Evolutionary conservation across 2,113 vertebrate genomes (phyloP), one percentile per base, ranked within the genome.

Genomic region (Nasalis larvatus): DNA sequence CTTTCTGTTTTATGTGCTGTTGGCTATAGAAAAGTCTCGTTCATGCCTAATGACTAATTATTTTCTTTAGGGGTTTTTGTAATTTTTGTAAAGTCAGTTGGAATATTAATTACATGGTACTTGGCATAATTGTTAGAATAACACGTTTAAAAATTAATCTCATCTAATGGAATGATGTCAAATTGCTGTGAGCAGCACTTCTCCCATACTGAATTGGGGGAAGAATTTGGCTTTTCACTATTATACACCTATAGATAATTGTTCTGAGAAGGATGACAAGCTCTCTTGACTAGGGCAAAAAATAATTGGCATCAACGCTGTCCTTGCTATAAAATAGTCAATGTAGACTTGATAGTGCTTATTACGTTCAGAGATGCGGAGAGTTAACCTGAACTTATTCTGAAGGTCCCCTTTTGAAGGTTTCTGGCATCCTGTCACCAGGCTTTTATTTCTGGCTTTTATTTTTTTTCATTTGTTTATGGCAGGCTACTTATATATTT

Each of bases 41-140:
- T 95, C 54, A 20, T 45, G 93, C 94, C 68, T 81, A 83, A 83
- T 94, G 91, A 94, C 92, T 95, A 58, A 82, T 93, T 80, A 10
- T 93, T 97, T 97, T 97, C 16, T 78, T 87, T 14, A 58, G 81
- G 94, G 95, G 80, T 58, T 73, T 94, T 97, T 87, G 94, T 40
- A 90, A 85, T 68, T 98, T 98, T 89, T 81, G 95, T 97, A 30
- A 96, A 97, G 94, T 97, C 94, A 86, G 90, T 97, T 71, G 78
- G 94, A 96, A 80, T 96, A 93, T 97, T 98, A 97, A 98, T 97
- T 93, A 97, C 86, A 58, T 89, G 93, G 91, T 89, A 80, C 96
- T 95, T 98, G 96, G 86, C 94, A 89, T 91, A 97, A 94, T 93
- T 97, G 69, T 97, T 98, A 74, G 96, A 40, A n/a, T 95, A 84